Percentiles rank a stretch among this genome's conserved stretches.
Conservation (phyloP, 1,140 invertebrate genomes). For the Bicyclus anynana region DNA sequence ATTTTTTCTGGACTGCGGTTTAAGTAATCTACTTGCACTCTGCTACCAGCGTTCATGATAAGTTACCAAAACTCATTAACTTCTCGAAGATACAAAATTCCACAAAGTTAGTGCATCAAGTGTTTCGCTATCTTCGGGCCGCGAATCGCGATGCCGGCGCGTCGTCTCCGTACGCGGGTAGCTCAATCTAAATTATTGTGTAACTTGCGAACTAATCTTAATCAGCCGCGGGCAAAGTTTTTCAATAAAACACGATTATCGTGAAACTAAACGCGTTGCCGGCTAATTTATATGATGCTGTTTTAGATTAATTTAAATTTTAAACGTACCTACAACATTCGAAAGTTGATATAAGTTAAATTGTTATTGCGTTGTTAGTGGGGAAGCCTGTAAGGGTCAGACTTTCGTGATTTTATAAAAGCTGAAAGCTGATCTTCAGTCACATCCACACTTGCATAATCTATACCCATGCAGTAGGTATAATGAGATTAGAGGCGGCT, state of each 20-base stretch:
- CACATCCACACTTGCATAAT: too few relatives aligned
- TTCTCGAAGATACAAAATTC: too few relatives aligned
- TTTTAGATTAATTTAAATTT: constrained; percentile 3
- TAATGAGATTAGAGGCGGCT: too few relatives aligned
- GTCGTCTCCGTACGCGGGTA: constrained; percentile 30
- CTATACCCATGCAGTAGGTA: too few relatives aligned
- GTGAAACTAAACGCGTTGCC: constrained; percentile 20
- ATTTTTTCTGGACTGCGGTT: too few relatives aligned
- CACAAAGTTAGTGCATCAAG: too few relatives aligned
- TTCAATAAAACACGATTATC: constrained; percentile 71
- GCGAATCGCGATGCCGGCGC: constrained; percentile 17
- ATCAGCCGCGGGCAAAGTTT: constrained; percentile 55
- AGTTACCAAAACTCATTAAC: too few relatives aligned
- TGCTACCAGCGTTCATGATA: too few relatives aligned
- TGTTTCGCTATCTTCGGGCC: not conserved
- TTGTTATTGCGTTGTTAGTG: not conserved
- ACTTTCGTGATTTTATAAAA: too few relatives aligned
- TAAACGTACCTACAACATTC: not conserved
- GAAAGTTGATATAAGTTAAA: not conserved
- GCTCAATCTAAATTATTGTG: constrained; percentile 70
- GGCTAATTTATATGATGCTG: constrained; percentile 8
- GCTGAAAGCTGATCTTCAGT: too few relatives aligned
- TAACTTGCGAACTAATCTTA: constrained; percentile 66
- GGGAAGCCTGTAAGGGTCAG: too few relatives aligned
- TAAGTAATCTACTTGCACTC: too few relatives aligned